Evolutionary conservation across 1,140 invertebrate species (phyloP), one percentile per base, ranked within the genome.

Genomic region (Heliothis subflexa): DNA sequence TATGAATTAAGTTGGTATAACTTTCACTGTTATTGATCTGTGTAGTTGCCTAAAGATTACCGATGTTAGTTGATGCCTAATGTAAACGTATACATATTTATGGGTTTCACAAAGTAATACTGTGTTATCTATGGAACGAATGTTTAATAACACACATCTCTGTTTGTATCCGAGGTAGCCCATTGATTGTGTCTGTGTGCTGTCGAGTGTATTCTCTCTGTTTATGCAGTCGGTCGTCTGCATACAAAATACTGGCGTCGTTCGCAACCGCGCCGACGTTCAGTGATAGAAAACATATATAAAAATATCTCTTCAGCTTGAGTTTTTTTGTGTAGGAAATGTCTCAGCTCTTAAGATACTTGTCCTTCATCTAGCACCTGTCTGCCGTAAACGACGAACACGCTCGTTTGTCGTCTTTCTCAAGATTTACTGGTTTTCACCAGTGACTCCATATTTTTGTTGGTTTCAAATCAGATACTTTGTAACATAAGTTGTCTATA

Each of bases 211-310:
- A 52, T 50, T 55, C 47, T 45, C 21, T 78, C 52, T 59, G 75
- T 78, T 78, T 78, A 78, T 80, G 77, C 80, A 81, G 78, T 79
- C 78, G 73, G 81, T 83, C 71, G 82, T 86, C 85, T 86, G 86
- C 83, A 86, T 84, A 88, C 82, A 85, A 85, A 89, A 83, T 82
- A 76, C 78, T 33, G 54, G 78, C 57, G 62, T 74, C 76, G 77
- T 74, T 47, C 28, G 54, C 55, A 7, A 70, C 52, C 52, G 66
- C 50, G 47, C 33, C 50, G 52, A 75, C 16, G 33, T 25, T 28
- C 64, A 49, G 52, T 25, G 33, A 59, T 70, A 47, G 64, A 52
- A 70, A 68, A 70, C 33, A 40, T 76, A 66, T 76, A 66, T 76
- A 66, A 76, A 66, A 54, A 66, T 66, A 18, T 16, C 57, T 62